These are phyloP conservation scores for Aphaenogaster ashmeadi DNA, from an alignment of 1,140 invertebrate species.

Conservation along the genomic window DNA sequence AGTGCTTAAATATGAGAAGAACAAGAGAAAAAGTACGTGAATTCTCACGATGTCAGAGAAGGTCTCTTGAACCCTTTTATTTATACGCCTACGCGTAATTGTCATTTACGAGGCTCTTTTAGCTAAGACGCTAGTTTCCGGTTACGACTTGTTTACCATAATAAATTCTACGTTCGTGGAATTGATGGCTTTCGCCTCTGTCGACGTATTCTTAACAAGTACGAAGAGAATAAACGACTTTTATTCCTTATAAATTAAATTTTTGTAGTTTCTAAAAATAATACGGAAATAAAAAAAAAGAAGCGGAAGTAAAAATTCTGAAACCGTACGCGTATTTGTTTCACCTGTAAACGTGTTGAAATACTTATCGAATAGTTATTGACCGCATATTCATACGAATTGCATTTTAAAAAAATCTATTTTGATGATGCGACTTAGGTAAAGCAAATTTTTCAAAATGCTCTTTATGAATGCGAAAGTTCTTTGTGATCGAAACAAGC, in stretches of 20 bases:
- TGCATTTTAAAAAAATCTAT: not conserved
- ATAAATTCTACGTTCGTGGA: not conserved
- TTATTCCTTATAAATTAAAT: not conserved
- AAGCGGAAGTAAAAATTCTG: not conserved
- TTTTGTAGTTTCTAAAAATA: not conserved
- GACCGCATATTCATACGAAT: not conserved
- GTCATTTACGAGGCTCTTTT: conserved; percentile 50
- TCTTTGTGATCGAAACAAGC: not conserved
- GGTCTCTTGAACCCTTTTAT: conserved; percentile 58
- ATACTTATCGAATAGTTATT: not conserved
- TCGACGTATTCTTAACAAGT: not conserved
- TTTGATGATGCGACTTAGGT: not conserved
- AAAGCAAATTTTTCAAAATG: not conserved
- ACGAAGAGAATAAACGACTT: conserved; percentile 4
- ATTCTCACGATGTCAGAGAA: not conserved
- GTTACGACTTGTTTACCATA: conserved; percentile 49
- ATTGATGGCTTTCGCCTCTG: not conserved
- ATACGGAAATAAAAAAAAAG: not conserved
- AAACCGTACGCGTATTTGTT: not conserved
- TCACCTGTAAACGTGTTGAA: not conserved
- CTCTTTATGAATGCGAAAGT: not conserved
- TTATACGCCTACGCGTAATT: conserved; percentile 67
- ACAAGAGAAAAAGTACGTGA: not conserved
- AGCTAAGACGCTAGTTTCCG: conserved; percentile 60
- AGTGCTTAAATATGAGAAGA: not conserved